Percentiles rank a stretch among this genome's conserved stretches.
These are phyloP conservation scores for Leptopilina syphax DNA, from an alignment of 2,888 invertebrate species.

Conservation along the genomic window DNA sequence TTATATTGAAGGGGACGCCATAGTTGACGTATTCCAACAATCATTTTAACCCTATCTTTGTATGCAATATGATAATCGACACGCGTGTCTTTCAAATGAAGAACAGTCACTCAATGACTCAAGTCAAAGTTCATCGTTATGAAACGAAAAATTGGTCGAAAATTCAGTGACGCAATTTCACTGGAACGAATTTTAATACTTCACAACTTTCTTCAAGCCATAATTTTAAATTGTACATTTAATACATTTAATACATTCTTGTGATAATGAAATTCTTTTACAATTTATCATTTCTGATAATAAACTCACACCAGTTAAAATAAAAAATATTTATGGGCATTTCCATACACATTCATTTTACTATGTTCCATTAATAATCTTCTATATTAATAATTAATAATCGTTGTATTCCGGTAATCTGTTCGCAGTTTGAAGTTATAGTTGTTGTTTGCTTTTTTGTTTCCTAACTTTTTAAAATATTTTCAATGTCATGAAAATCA, in stretches of 20 bases:
- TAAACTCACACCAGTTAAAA: neutral
- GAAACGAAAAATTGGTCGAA: slow-evolving; percentile 30
- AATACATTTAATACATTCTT: neutral
- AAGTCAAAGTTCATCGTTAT: slow-evolving; percentile 31
- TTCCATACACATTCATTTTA: neutral
- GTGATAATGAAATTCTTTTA: neutral
- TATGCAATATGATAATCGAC: slow-evolving; percentile 30
- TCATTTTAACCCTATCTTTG: slow-evolving; percentile 19
- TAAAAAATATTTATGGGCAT: neutral
- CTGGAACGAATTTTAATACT: slow-evolving; percentile 3
- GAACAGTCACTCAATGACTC: neutral
- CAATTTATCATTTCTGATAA: slow-evolving; percentile 1
- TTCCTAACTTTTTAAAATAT: too few relatives aligned
- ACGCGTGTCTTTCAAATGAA: slow-evolving; percentile 13
- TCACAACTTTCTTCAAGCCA: slow-evolving; percentile 24
- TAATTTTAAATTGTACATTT: neutral
- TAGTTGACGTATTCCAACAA: neutral
- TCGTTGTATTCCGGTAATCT: too few relatives aligned
- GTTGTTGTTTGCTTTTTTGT: too few relatives aligned
- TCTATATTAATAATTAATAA: too few relatives aligned
- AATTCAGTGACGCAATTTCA: slow-evolving; percentile 27
- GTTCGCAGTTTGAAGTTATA: too few relatives aligned
- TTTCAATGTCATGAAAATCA: too few relatives aligned
- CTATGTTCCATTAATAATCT: too few relatives aligned
- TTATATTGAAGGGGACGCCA: neutral